Base-by-base conservation (phyloP, 2,797 vertebrate species). In the Selene dorsalis region DNA sequence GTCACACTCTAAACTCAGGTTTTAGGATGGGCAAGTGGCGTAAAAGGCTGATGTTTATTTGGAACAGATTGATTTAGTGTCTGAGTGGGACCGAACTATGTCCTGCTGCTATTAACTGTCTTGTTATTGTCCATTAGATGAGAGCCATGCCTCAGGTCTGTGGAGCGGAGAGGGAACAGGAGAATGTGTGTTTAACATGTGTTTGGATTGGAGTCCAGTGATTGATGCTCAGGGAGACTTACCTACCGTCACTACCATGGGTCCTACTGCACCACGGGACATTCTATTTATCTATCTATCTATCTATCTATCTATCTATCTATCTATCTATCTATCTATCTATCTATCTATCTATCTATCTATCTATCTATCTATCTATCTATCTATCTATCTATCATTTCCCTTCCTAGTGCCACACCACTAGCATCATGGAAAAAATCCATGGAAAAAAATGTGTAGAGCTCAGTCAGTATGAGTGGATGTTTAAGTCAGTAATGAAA, bases 61-160 rank as follows among this genome's bases (percentile, higher is more conserved):
- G 78, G 76, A 74, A 39, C 58, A 22, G 88, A 89, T 79, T 91
- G 93, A 93, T 94, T 93, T 91, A 92, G 79, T 91, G 86, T 85
- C 80, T 77, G 87, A 91, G 83, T 69, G 75, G 85, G 80, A 80
- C 85, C 28, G 63, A 78, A 68, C 86, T 64, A 41, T 28, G 69
- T 87, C 77, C 77, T 82, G 85, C 91, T 82, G 77, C 88, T 87
- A 79, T 90, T 88, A 87, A 85, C 75, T 50, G 67, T 80, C 77
- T 78, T 91, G 88, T 90, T 91, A 88, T 92, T 90, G 87, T 93
- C 87, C 78, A 72, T 80, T 83, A 89, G 91, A 94, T 57, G 83
- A 89, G 82, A 93, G 80, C 85, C 91, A 90, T 91, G 90, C 82
- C 86, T 84, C n/a, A 43, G 79, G 35, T 86, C 82, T 82, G 85